A percentile compares a stretch with the other conserved stretches of the same genome.
Evolutionary conservation across 2,797 vertebrate species (phyloP).

Genomic region (Amblyopsis hoosieri): DNA sequence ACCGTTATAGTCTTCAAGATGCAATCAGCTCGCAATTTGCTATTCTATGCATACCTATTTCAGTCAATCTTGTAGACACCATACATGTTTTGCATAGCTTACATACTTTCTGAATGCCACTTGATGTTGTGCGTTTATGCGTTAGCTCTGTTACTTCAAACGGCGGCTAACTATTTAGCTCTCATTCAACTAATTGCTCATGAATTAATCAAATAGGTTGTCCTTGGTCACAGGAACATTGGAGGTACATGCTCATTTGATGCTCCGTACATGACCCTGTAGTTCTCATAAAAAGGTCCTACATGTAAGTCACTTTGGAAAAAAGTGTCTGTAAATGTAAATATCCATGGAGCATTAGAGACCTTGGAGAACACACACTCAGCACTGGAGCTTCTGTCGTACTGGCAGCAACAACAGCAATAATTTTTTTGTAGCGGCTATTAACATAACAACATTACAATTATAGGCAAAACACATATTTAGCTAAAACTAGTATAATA

Average conservation of each 20-base stretch:
- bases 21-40: conserved; percentile 55
- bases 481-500: no score
- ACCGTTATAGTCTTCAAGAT: conserved; percentile 50
- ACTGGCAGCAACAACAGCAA: no score
- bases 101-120: no score
- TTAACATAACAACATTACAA: no score
- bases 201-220: conserved; percentile 27
- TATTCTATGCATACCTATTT: conserved; percentile 46
- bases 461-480: no score
- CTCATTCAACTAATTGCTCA: conserved; percentile 33
- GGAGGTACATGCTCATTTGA: conserved; percentile 21
- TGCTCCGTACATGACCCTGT: background rate
- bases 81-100: conserved; percentile 14
- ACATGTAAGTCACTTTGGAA: no score
- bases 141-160: conserved; percentile 17
- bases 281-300: background rate
- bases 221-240: conserved; percentile 3
- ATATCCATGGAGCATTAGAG: no score
- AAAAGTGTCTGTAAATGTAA: no score
- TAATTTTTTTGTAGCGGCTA: no score
- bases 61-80: background rate
- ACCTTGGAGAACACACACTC: no score
- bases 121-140: conserved; percentile 8
- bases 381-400: no score
- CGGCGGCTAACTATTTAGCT: conserved; percentile 14